Percentiles rank a stretch among this genome's conserved stretches.
Evolutionary conservation across 2,888 invertebrate species (phyloP).

Genomic region (Nomada goodeniana): DNA sequence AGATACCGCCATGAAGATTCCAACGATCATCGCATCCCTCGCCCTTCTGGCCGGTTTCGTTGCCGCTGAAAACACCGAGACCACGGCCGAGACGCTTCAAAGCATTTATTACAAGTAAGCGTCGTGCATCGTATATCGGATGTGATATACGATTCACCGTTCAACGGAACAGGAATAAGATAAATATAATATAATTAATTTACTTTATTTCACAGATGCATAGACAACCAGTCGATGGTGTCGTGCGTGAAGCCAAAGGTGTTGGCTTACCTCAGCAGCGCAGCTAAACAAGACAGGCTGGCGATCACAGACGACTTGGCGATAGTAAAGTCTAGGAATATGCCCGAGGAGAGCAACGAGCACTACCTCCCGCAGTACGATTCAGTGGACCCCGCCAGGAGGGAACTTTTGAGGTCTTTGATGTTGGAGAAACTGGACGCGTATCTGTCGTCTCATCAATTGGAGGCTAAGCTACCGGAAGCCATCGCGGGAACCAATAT

Average conservation of each 20-base stretch:
- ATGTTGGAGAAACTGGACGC: conserved; percentile 90
- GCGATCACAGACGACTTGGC: conserved; percentile 91
- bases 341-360: conserved; percentile 81
- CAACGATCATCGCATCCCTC: conserved; percentile 73
- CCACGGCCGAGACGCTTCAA: conserved; percentile 78
- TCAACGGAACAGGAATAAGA: neutral
- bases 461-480: conserved; percentile 91
- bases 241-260: conserved; percentile 92
- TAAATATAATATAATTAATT: neutral
- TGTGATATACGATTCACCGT: too few relatives aligned
- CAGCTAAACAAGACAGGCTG: conserved; percentile 89
- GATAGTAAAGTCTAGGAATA: conserved; percentile 87
- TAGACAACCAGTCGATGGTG: conserved; percentile 80
- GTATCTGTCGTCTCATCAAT: conserved; percentile 91
- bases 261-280: conserved; percentile 90
- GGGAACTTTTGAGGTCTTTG: conserved; percentile 82
- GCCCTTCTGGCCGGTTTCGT: conserved; percentile 73
- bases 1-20: conserved; percentile 78
- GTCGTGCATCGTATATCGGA: neutral
- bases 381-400: conserved; percentile 78
- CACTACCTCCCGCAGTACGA: conserved; percentile 82
- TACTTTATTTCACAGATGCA: conserved; percentile 73
- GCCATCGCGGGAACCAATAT: conserved; percentile 84
- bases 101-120: conserved; percentile 81
- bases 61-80: conserved; percentile 73